A percentile compares a stretch with the other conserved stretches of the same genome.
Evolutionary conservation across 2,888 invertebrate genomes (phyloP).

Genomic region (Cephus nigrinus): DNA sequence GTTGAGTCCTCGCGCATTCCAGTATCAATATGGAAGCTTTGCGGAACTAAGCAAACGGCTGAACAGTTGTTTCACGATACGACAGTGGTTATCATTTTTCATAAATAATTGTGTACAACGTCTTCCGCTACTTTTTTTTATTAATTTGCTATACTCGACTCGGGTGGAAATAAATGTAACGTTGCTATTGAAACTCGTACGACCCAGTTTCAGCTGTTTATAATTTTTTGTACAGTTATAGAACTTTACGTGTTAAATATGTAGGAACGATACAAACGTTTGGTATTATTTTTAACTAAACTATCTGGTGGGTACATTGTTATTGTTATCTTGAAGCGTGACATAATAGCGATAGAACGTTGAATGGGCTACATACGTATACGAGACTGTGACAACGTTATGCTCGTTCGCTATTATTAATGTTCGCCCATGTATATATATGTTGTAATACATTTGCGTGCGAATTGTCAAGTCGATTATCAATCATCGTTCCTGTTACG

Average conservation of each 20-base stretch:
- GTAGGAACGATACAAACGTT: background rate
- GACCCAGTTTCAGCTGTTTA: background rate
- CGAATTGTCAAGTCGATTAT: background rate
- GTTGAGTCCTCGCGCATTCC: background rate
- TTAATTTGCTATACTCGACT: background rate
- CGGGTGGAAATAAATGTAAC: background rate
- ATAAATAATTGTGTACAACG: background rate
- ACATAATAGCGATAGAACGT: background rate
- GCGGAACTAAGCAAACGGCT: background rate
- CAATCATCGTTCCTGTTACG: background rate
- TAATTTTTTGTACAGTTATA: background rate
- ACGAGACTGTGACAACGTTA: background rate
- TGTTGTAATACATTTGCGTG: background rate
- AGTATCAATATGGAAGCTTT: background rate
- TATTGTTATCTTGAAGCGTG: background rate
- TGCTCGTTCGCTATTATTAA: background rate
- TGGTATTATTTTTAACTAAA: background rate
- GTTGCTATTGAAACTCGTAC: no score
- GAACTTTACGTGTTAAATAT: background rate
- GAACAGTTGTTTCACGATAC: background rate
- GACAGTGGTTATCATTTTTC: background rate
- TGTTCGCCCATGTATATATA: background rate
- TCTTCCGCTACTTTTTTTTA: background rate
- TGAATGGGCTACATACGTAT: background rate
- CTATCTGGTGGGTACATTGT: background rate